A percentile compares a stretch with the other conserved stretches of the same genome.
Conservation (phyloP, 2,797 vertebrate genomes). For the Hemitrygon akajei region DNA sequence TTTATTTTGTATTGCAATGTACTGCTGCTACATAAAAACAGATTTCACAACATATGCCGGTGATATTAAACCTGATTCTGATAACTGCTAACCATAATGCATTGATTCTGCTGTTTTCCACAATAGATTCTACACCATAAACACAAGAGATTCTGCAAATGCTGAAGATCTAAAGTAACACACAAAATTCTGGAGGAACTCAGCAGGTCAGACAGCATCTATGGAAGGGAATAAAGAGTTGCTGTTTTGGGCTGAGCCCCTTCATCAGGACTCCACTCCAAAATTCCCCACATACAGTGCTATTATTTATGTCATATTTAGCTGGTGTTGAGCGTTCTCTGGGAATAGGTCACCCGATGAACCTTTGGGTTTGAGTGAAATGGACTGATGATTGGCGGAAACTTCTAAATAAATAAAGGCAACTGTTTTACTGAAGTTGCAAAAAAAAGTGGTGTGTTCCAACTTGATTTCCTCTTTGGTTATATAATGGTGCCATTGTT, state of each 20-base stretch:
- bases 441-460: not conserved
- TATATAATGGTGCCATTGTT: constrained; percentile 9
- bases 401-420: not conserved
- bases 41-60: too few species aligned
- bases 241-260: too few species aligned
- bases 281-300: not conserved
- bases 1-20: too few species aligned
- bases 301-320: not conserved
- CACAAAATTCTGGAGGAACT: too few species aligned
- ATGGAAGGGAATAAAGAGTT: too few species aligned
- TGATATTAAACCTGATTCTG: too few species aligned
- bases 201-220: too few species aligned
- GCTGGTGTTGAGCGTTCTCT: not conserved
- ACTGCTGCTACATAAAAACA: too few species aligned
- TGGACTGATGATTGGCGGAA: not conserved
- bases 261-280: too few species aligned
- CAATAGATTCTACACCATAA: not conserved
- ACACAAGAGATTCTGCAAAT: too few species aligned
- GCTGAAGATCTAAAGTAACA: too few species aligned
- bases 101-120: not conserved
- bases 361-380: not conserved
- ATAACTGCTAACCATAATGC: not conserved
- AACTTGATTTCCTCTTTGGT: constrained; percentile 13
- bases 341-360: constrained; percentile 23
- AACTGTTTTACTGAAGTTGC: not conserved